Evolutionary conservation across 1,140 invertebrate species (phyloP), one percentile per base, ranked within the genome.

Genomic region (Drosophila takahashii): DNA sequence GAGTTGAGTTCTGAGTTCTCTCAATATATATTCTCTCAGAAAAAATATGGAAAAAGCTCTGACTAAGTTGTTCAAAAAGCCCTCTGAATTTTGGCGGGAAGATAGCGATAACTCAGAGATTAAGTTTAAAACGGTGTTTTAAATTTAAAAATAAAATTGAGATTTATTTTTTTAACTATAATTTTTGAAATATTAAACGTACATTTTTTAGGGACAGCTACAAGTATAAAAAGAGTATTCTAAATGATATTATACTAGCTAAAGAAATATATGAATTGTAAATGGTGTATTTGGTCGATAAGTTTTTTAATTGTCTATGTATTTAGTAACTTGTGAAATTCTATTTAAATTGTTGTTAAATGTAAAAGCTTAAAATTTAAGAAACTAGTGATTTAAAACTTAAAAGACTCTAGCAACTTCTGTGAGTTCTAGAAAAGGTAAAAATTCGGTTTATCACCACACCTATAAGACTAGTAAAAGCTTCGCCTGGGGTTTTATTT

Each of bases 11-110:
- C 22, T 22, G 22, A 22, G 22, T 27, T 36, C 61, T 50, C 18
- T 15, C 4, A 11, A 22, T 22, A 22, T 22, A 22, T 22, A 22
- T 22, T 22, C 22, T 22, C 22, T 22, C 22, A 22, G 22, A 22
- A 22, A 22, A 22, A 22, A 22, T 22, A 22, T 18, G 36, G 13
- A n/a, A 37, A 71, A 79, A 84, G 80, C 80, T 84, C 39, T 22
- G 0, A 1, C 5, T 16, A 66, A n/a, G n/a, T n/a, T n/a, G 57
- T 62, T 66, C 54, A n/a, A 45, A 73, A 69, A 59, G 54, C 64
- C 34, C 51, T 32, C 1, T 7, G 16, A 39, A 10, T 6, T 16
- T 29, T 29, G 27, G 39, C 29, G n/a, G 11, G 5, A 27, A 50
- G 11, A 15, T 16, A 50, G 1, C 5, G n/a, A 5, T 8, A 15